phyloP scores from a whole-genome alignment of 2,888 invertebrate species.

The Acrobeloides nanus region DNA sequence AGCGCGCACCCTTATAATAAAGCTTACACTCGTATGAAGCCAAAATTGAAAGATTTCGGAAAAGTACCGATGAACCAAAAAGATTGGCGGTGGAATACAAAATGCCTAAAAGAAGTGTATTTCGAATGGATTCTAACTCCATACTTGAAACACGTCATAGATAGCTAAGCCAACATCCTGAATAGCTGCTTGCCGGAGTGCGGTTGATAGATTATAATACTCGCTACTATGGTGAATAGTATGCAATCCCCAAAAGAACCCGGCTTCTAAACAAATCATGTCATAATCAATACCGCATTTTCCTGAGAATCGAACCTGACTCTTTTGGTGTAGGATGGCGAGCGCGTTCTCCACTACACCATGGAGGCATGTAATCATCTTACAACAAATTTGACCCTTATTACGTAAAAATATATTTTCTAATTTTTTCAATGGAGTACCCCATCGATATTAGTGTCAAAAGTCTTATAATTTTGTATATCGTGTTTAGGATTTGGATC shows the following conservation, averaged over 20 bases:
- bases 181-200: slow-evolving; percentile 71
- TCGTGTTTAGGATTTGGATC: too few relatives aligned
- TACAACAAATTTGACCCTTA: too few relatives aligned
- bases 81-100: slow-evolving; percentile 67
- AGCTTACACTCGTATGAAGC: slow-evolving; percentile 74
- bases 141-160: slow-evolving; percentile 39
- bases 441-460: too few relatives aligned
- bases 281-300: too few relatives aligned
- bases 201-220: slow-evolving; percentile 78
- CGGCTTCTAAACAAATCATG: slow-evolving; percentile 75
- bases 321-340: too few relatives aligned
- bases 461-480: too few relatives aligned
- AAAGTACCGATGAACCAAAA: slow-evolving; percentile 78
- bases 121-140: slow-evolving; percentile 4
- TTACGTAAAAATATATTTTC: too few relatives aligned
- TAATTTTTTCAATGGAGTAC: too few relatives aligned
- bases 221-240: slow-evolving; percentile 85
- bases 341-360: too few relatives aligned
- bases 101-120: slow-evolving; percentile 34
- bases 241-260: slow-evolving; percentile 79
- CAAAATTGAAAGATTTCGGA: slow-evolving; percentile 85
- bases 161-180: slow-evolving; percentile 65
- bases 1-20: too few relatives aligned
- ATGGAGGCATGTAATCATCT: too few relatives aligned
- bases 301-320: too few relatives aligned